A percentile compares a stretch with the other conserved stretches of the same genome.
Evolutionary conservation across 2,797 vertebrate species (phyloP).

Genomic region (Sebastes miniatus): DNA sequence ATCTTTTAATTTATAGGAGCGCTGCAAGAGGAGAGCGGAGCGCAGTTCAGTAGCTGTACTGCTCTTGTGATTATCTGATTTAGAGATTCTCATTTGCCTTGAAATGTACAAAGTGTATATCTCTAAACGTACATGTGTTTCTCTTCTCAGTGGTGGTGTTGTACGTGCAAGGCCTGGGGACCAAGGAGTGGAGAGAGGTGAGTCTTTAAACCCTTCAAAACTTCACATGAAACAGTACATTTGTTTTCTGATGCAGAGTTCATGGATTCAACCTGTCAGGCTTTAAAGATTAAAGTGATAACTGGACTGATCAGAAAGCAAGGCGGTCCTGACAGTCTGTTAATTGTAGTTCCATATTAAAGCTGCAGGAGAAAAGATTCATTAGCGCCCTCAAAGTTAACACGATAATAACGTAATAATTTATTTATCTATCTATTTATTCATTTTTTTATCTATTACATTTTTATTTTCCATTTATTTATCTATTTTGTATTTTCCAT

Average conservation of each 20-base stretch:
- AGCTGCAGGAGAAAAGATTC: no score
- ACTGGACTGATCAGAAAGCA: not conserved
- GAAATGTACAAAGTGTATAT: not conserved
- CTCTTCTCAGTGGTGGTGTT: conserved; percentile 89
- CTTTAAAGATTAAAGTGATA: not conserved
- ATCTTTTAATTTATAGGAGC: not conserved
- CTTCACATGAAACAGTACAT: no score
- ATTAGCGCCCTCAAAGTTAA: no score
- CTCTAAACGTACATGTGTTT: conserved; percentile 1
- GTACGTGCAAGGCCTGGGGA: conserved; percentile 87
- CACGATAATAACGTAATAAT: no score
- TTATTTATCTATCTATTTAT: no score
- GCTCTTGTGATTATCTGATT: not conserved
- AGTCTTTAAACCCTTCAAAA: conserved; percentile 53
- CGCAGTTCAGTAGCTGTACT: not conserved
- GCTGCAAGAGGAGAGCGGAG: not conserved
- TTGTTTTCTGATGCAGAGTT: not conserved
- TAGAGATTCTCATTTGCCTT: not conserved
- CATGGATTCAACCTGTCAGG: no score
- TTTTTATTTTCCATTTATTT: no score
- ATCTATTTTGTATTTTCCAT: no score
- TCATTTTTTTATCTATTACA: no score
- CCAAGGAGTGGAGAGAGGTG: conserved; percentile 94
- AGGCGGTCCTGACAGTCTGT: no score
- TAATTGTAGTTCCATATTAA: no score